These are phyloP conservation scores for Onthophagus taurus DNA, from an alignment of 1,140 invertebrate species.

Conservation along the genomic window DNA sequence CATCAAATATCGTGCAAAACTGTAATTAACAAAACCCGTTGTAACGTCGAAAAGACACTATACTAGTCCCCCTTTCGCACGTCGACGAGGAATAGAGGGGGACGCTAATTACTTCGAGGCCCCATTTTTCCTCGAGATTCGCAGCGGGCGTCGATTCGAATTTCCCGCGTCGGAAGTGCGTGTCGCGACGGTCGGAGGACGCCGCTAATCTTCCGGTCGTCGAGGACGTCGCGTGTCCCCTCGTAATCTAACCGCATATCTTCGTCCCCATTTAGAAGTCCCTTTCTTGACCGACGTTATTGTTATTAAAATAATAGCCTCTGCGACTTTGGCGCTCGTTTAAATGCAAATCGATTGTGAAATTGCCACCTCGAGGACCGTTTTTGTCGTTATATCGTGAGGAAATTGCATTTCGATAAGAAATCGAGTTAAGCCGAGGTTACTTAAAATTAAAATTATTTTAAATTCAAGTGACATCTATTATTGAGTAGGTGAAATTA, in stretches of 20 bases:
- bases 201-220: constrained; percentile 26
- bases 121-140: background rate
- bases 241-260: constrained; percentile 25
- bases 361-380: background rate
- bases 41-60: constrained; percentile 6
- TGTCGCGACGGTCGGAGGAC: constrained; percentile 25
- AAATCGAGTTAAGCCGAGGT: too few species aligned
- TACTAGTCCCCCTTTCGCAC: too few species aligned
- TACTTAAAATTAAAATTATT: too few species aligned
- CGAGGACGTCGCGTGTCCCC: constrained; percentile 21
- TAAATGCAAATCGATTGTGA: constrained; percentile 1
- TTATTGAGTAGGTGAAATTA: too few species aligned
- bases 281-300: background rate
- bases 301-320: constrained; percentile 1
- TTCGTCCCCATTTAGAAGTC: constrained; percentile 3
- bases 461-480: too few species aligned
- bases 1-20: too few species aligned
- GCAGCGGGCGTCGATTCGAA: background rate
- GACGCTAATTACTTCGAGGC: background rate
- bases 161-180: constrained; percentile 22
- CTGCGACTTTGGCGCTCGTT: background rate
- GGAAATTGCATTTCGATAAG: background rate
- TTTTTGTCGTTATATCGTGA: background rate
- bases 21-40: too few species aligned
- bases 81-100: too few species aligned